phyloP scores from a whole-genome alignment of 2,888 invertebrate genomes.

The Cacoxenus indagator region DNA sequence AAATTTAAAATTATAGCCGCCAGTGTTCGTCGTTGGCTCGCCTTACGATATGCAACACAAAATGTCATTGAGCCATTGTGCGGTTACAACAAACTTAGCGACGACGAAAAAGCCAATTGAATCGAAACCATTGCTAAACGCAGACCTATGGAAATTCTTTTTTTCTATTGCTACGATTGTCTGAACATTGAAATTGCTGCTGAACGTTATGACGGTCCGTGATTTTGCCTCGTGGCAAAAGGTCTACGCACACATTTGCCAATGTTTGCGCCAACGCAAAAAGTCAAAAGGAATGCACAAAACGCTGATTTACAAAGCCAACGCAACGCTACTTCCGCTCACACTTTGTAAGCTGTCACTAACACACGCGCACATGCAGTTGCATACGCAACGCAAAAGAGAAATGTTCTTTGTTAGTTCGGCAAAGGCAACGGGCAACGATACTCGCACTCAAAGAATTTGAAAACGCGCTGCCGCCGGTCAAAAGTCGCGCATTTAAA shows the following conservation, averaged over 20 bases:
- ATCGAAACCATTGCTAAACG: background rate
- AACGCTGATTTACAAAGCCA: too few relatives aligned
- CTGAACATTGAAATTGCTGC: background rate
- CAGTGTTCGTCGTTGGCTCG: too few relatives aligned
- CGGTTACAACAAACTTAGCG: background rate
- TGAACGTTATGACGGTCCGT: background rate
- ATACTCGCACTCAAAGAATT: too few relatives aligned
- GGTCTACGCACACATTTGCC: background rate
- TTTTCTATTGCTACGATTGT: background rate
- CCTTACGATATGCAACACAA: constrained; percentile 3
- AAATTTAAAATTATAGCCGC: too few relatives aligned
- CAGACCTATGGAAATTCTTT: background rate
- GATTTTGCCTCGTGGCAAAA: background rate
- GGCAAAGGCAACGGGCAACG: background rate
- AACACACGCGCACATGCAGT: background rate
- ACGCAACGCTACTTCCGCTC: background rate
- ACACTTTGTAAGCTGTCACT: background rate
- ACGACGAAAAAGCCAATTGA: background rate
- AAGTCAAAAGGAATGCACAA: too few relatives aligned
- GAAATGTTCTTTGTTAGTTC: too few relatives aligned
- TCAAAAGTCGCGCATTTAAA: background rate
- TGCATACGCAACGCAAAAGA: too few relatives aligned
- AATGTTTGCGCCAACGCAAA: background rate
- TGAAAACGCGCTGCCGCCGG: background rate
- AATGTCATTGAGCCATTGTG: background rate